Evolutionary conservation across 2,113 vertebrate genomes (phyloP), one percentile per base, ranked within the genome.

Genomic region (Tyto alba): DNA sequence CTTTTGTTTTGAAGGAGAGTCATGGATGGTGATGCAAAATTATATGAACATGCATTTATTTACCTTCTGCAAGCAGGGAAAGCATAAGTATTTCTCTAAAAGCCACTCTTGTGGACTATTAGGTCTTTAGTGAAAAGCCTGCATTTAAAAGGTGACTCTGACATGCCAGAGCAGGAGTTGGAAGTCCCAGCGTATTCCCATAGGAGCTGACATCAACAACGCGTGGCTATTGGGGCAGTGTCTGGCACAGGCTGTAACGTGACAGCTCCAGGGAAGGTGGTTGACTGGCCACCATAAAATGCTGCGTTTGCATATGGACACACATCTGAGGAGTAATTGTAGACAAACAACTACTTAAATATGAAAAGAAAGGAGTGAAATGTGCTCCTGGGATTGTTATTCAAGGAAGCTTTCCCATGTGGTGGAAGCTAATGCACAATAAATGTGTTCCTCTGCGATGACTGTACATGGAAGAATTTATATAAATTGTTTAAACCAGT

Each of bases 201-300:
- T 1, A n/a, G 30, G 73, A 87, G 53, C 64, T 83, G 93, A 36
- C 75, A 64, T 41, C 74, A 72, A 3, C 77, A 21, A 5, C 2
- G 2, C 0, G 0, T 9, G 77, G 56, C 56, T 68, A 2, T 59
- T 86, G 77, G 6, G 0, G 68, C 69, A 75, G 0, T 1, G 19
- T n/a, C 86, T 85, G 90, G 69, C 81, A 62, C 22, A 5, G 62
- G 40, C 52, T 72, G 69, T 34, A 78, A 25, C 0, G 0, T 27
- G 72, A 22, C 40, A 36, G 87, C 91, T 82, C 72, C 88, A 56
- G 88, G 86, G 66, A 43, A 64, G 57, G 86, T 11, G 76, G 18
- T 48, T 79, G 59, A 56, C 59, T 55, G 75, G 67, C n/a, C 47
- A 21, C 76, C 30, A 47, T 11, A 40, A 59, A 89, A 47, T 0